Percentiles rank a stretch among this genome's conserved stretches.
Evolutionary conservation across 1,140 invertebrate species (phyloP).

Genomic region (Acyrthosiphon pisum): DNA sequence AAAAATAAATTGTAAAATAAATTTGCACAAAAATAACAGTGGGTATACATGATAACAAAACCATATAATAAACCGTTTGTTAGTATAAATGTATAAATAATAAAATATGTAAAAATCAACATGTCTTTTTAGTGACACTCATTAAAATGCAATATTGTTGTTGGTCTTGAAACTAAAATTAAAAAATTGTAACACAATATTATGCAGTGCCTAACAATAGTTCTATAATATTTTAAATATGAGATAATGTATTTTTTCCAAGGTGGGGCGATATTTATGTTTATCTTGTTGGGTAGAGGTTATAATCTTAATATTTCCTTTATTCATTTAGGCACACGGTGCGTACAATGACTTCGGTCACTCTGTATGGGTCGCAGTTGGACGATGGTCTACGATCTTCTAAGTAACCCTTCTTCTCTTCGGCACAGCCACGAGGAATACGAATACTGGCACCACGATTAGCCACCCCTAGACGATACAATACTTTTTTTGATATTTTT

Average conservation of each 20-base stretch:
- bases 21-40: conserved; percentile 37
- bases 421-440: conserved; percentile 82
- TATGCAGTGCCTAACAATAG: not conserved
- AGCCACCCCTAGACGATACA: conserved; percentile 74
- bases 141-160: conserved; percentile 24
- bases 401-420: conserved; percentile 88
- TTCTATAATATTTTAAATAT: not conserved
- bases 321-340: conserved; percentile 75
- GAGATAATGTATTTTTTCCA: not conserved
- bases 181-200: conserved; percentile 11
- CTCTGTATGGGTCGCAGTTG: conserved; percentile 91
- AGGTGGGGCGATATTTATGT: not conserved
- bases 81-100: not conserved
- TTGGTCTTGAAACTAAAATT: conserved; percentile 29
- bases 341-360: conserved; percentile 75
- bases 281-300: not conserved
- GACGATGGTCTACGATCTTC: conserved; percentile 93
- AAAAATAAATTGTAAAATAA: conserved; percentile 43
- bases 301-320: conserved; percentile 56
- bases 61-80: not conserved
- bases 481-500: not conserved
- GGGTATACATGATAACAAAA: not conserved
- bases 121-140: not conserved
- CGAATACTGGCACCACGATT: conserved; percentile 81
- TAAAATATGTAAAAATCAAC: conserved; percentile 27